Conservation (phyloP, 53 echinoderm and acorn worm species). For the Henricia sp. region DNA sequence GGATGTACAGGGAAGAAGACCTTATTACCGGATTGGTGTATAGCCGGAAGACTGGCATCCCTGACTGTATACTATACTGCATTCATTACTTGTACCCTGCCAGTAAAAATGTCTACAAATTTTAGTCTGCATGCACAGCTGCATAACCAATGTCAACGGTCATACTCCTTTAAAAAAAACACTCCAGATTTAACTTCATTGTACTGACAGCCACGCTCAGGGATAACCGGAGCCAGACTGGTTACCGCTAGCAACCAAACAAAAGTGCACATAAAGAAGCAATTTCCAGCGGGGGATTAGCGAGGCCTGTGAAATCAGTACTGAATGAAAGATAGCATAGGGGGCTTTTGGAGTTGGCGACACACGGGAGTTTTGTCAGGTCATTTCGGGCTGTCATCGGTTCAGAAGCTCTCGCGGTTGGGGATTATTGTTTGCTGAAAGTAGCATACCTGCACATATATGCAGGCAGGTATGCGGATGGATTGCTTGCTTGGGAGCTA, state of each 20-base stretch:
- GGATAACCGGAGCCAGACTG: neutral
- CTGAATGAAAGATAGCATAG: conserved; percentile 62
- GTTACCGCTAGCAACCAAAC: neutral
- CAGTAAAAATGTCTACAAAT: too few relatives aligned
- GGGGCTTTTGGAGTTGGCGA: conserved; percentile 41
- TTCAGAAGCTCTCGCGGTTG: neutral
- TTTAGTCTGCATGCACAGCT: neutral
- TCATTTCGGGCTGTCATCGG: conserved; percentile 48
- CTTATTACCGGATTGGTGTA: too few relatives aligned
- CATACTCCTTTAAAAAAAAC: neutral
- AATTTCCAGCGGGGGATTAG: conserved; percentile 55
- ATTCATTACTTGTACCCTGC: too few relatives aligned
- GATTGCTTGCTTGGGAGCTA: too few relatives aligned
- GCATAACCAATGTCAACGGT: neutral
- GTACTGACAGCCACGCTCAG: neutral
- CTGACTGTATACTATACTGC: too few relatives aligned
- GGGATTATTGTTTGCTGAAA: too few relatives aligned
- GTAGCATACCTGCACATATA: too few relatives aligned
- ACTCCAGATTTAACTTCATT: neutral
- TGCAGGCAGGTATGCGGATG: too few relatives aligned
- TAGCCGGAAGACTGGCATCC: too few relatives aligned
- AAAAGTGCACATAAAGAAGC: conserved; percentile 51
- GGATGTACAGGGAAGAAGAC: too few relatives aligned
- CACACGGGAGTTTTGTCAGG: conserved; percentile 42
- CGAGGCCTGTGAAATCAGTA: conserved; percentile 57